A percentile compares a stretch with the other conserved stretches of the same genome.
These are phyloP conservation scores for Phataginus tricuspis DNA, from an alignment of 2,797 vertebrate species.

Conservation along the genomic window DNA sequence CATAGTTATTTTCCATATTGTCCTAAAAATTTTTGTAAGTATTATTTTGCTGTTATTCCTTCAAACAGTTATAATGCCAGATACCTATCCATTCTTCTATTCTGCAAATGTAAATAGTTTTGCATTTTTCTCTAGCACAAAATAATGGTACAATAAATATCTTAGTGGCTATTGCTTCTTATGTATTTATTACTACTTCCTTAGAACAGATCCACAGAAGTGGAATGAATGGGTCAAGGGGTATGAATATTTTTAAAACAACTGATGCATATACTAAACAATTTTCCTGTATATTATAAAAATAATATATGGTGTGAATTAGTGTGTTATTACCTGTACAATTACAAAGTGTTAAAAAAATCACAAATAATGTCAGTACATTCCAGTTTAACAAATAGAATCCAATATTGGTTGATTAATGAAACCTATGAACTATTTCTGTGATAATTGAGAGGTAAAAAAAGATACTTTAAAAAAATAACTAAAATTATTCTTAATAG, in stretches of 20 bases:
- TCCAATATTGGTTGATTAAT: not conserved
- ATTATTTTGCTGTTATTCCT: not conserved
- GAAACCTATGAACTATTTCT: not conserved
- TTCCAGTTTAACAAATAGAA: not conserved
- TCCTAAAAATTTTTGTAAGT: constrained; percentile 21
- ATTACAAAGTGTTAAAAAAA: not conserved
- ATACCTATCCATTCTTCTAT: not conserved
- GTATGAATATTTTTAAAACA: not conserved
- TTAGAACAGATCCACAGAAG: not conserved
- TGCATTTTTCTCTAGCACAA: constrained; percentile 3
- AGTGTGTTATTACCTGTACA: not conserved
- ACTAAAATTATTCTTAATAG: not conserved
- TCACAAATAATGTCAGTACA: constrained; percentile 15
- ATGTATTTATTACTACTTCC: not conserved
- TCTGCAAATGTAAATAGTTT: not conserved
- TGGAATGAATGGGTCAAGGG: not conserved
- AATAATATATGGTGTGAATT: not conserved
- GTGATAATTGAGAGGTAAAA: constrained; percentile 13
- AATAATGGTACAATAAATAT: not conserved
- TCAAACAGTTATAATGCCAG: not conserved
- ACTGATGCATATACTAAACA: not conserved
- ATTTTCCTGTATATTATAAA: not conserved
- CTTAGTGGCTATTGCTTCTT: not conserved
- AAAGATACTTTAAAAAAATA: not conserved
- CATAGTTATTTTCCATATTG: not conserved